A percentile compares a stretch with the other conserved stretches of the same genome.
These are phyloP conservation scores for Odontophorus gujanensis DNA, from an alignment of 2,113 vertebrate species.

Conservation along the genomic window DNA sequence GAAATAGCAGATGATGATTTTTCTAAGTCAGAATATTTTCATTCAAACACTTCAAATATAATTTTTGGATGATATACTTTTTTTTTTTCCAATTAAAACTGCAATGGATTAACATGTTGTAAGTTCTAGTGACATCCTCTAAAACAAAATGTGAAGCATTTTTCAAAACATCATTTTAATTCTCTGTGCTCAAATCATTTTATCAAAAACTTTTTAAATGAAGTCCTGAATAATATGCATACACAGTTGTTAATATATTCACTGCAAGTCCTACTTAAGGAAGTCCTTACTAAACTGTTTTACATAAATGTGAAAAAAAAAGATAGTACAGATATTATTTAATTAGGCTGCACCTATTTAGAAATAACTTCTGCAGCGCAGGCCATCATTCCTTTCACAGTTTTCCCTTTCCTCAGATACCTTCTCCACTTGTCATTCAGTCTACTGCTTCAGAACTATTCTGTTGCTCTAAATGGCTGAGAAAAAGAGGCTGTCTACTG, in stretches of 20 bases:
- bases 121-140: background rate
- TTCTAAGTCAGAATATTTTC: background rate
- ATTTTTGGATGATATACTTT: background rate
- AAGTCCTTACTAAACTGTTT: background rate
- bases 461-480: background rate
- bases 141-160: background rate
- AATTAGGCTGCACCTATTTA: background rate
- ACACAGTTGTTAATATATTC: background rate
- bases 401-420: background rate
- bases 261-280: background rate
- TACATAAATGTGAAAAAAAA: background rate
- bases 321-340: background rate
- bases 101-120: background rate
- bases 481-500: background rate
- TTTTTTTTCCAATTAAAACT: background rate
- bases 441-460: background rate
- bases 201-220: background rate
- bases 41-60: background rate
- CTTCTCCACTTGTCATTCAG: background rate
- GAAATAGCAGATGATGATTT: background rate
- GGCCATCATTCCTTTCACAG: background rate
- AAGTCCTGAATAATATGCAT: background rate
- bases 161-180: background rate
- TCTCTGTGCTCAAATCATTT: background rate
- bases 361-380: background rate